A percentile compares a stretch with the other conserved stretches of the same genome.
Conservation (phyloP, 2,888 invertebrate species). For the Oxyteleia sp. region DNA sequence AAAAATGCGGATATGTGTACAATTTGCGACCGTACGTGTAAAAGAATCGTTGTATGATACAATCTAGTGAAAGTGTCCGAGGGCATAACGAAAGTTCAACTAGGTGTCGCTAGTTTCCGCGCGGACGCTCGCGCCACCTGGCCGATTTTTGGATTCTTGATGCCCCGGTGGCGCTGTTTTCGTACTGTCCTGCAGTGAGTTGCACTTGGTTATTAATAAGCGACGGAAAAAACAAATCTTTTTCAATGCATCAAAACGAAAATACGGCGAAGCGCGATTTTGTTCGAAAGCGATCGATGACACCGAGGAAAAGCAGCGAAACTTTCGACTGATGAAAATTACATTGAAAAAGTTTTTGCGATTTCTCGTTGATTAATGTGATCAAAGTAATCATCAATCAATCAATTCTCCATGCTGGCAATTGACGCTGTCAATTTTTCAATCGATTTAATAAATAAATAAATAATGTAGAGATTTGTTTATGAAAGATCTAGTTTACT, state of each 20-base stretch:
- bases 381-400: not conserved
- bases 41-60: constrained; percentile 58
- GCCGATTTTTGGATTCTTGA: not conserved
- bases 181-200: constrained; percentile 62
- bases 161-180: constrained; percentile 12
- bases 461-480: constrained; percentile 20
- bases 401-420: constrained; percentile 38
- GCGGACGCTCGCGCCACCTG: not conserved
- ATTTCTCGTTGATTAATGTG: not conserved
- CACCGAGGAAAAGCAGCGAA: not conserved
- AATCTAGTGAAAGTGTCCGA: constrained; percentile 11
- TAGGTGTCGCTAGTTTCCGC: not conserved
- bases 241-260: too few relatives aligned
- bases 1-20: constrained; percentile 48
- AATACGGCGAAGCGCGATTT: too few relatives aligned
- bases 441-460: constrained; percentile 6
- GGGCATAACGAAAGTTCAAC: not conserved
- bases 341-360: constrained; percentile 37
- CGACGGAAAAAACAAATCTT: too few relatives aligned
- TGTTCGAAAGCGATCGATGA: too few relatives aligned
- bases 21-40: constrained; percentile 14
- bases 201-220: too few relatives aligned
- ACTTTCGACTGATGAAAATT: not conserved
- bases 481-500: not conserved
- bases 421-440: constrained; percentile 7